Evolutionary conservation across 2,888 invertebrate genomes (phyloP).

Genomic region (Perithous albicinctus): DNA sequence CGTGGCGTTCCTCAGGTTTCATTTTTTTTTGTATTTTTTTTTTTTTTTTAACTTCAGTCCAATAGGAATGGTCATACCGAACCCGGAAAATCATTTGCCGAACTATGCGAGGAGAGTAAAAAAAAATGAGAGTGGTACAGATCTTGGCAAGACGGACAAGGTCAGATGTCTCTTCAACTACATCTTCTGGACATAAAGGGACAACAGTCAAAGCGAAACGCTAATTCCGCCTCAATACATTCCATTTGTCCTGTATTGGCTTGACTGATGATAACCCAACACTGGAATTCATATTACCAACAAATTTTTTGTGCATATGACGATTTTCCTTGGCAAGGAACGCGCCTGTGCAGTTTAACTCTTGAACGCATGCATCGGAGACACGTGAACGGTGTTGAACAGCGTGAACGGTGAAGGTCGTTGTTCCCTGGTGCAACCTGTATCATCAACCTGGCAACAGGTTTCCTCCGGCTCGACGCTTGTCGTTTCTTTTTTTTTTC

Average conservation of each 20-base stretch:
- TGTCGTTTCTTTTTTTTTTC: background rate
- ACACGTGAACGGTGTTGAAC: conserved; percentile 40
- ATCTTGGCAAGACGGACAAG: conserved; percentile 24
- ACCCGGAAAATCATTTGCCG: conserved; percentile 19
- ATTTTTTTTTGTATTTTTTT: conserved; percentile 13
- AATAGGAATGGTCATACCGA: background rate
- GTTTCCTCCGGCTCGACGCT: conserved; percentile 22
- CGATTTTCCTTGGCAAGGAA: conserved; percentile 5
- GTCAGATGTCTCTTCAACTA: conserved; percentile 33
- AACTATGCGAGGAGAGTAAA: background rate
- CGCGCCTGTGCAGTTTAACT: conserved; percentile 29
- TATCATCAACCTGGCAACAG: conserved; percentile 38
- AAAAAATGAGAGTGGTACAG: background rate
- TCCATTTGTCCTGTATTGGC: background rate
- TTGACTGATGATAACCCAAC: background rate
- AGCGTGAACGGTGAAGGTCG: conserved; percentile 53
- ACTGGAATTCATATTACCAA: background rate
- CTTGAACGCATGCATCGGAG: background rate
- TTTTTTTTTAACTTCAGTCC: background rate
- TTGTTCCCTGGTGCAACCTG: conserved; percentile 41
- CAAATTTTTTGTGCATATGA: background rate
- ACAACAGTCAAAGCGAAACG: background rate
- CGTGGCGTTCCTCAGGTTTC: conserved; percentile 27
- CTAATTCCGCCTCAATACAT: background rate
- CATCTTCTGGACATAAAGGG: conserved; percentile 9